phyloP scores from a whole-genome alignment of 2,113 vertebrate species.

The Callipepla californica region DNA sequence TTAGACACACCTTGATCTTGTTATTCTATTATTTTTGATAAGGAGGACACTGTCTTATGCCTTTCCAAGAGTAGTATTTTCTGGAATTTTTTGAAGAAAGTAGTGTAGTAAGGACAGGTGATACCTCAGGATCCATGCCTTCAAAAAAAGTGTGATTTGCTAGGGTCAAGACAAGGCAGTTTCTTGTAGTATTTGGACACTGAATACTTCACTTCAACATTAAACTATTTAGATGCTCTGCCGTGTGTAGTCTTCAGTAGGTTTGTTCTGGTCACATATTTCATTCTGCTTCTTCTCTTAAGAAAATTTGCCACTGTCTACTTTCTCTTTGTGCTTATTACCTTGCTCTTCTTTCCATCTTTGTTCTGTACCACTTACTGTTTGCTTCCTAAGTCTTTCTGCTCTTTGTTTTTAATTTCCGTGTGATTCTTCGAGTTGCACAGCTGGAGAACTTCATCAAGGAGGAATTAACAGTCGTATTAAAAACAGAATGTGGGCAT shows the following conservation, averaged over 20 bases:
- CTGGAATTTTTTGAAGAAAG: background rate
- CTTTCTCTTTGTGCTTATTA: background rate
- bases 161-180: background rate
- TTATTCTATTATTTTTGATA: background rate
- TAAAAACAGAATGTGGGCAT: background rate
- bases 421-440: rapidly evolving
- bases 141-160: background rate
- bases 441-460: background rate
- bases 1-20: background rate
- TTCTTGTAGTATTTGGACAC: background rate
- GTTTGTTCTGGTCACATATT: background rate
- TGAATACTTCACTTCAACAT: background rate
- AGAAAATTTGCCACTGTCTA: background rate
- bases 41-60: background rate
- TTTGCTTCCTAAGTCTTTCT: background rate
- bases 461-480: background rate
- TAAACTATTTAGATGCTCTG: background rate
- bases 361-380: background rate
- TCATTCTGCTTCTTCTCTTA: background rate
- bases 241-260: background rate
- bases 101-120: background rate
- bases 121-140: background rate
- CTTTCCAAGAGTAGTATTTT: background rate
- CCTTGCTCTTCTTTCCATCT: background rate
- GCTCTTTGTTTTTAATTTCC: background rate